phyloP scores from a whole-genome alignment of 2,797 vertebrate genomes.

The Geotrypetes seraphini region DNA sequence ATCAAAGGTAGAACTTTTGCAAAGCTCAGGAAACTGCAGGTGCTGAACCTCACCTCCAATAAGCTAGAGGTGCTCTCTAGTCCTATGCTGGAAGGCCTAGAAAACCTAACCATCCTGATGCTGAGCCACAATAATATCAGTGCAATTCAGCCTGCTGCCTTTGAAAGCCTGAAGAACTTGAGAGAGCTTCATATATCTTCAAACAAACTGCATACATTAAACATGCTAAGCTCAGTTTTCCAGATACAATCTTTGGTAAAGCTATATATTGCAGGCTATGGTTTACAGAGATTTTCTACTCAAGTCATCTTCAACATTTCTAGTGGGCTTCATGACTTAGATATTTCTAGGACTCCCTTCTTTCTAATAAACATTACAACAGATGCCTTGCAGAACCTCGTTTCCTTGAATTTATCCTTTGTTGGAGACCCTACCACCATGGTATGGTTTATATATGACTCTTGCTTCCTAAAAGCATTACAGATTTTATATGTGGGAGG shows the following conservation, averaged over 20 bases:
- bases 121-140: slow-evolving; percentile 26
- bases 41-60: slow-evolving; percentile 42
- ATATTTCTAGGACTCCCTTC: not conserved
- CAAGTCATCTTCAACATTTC: not conserved
- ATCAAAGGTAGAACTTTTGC: slow-evolving; percentile 32
- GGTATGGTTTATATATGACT: slow-evolving; percentile 22
- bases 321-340: not conserved
- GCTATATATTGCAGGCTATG: slow-evolving; percentile 20
- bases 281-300: slow-evolving; percentile 26
- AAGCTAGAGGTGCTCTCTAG: slow-evolving; percentile 17
- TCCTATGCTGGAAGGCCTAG: slow-evolving; percentile 35
- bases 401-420: slow-evolving; percentile 18
- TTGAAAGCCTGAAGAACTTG: slow-evolving; percentile 31
- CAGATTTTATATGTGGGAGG: slow-evolving; percentile 35
- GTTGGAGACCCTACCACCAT: slow-evolving; percentile 1
- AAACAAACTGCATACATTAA: slow-evolving; percentile 27
- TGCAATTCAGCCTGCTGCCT: slow-evolving; percentile 17
- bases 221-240: slow-evolving; percentile 13
- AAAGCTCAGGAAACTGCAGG: slow-evolving; percentile 19
- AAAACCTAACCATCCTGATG: slow-evolving; percentile 30
- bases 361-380: not conserved
- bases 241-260: slow-evolving; percentile 21
- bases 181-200: slow-evolving; percentile 31
- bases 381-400: slow-evolving; percentile 27
- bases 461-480: slow-evolving; percentile 31